Evolutionary conservation across 2,113 vertebrate genomes (phyloP), one percentile per base, ranked within the genome.

Genomic region (Oceanodroma tethys): DNA sequence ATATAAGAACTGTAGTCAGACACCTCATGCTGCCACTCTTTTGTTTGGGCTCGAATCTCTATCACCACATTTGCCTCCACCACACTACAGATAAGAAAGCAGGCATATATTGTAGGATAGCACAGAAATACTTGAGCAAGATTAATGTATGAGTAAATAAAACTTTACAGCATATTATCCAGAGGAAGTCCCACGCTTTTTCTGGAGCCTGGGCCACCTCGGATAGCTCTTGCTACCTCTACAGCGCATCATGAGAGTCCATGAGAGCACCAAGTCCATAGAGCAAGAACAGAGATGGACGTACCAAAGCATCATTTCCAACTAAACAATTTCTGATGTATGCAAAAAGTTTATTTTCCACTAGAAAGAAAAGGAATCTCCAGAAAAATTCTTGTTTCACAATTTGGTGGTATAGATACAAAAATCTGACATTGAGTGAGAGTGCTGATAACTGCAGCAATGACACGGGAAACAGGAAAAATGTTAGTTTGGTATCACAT

Each of bases 241-340:
- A 4, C 17, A 34, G 11, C 11, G 8, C 21, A 23, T 45, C 63
- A 16, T 7, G 14, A 50, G 16, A 73, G 9, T 40, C 20, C 20
- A 10, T 21, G 17, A 0, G 0, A 84, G 16, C 22, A 52, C 19
- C 9, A 17, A 79, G 36, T 34, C 38, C 10, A 2, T 1, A 66
- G 18, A 65, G 16, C 23, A 66, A 38, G 34, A 85, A 56, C 3
- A 59, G 43, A 81, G 32, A 22, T 11, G 9, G 16, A 87, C 36
- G 15, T 42, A 55, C 3, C 40, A 66, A 53, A 66, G 30, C 11
- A 56, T 21, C 15, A 42, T 59, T 75, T 71, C 21, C 29, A 86
- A 48, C 15, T 29, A 55, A 81, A 42, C 4, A 34, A 50, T 48
- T 74, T 88, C 36, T 72, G 40, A 68, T 75, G 17, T 17, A 52